phyloP scores from a whole-genome alignment of 2,797 vertebrate genomes.

The Ispidina lecontei region DNA sequence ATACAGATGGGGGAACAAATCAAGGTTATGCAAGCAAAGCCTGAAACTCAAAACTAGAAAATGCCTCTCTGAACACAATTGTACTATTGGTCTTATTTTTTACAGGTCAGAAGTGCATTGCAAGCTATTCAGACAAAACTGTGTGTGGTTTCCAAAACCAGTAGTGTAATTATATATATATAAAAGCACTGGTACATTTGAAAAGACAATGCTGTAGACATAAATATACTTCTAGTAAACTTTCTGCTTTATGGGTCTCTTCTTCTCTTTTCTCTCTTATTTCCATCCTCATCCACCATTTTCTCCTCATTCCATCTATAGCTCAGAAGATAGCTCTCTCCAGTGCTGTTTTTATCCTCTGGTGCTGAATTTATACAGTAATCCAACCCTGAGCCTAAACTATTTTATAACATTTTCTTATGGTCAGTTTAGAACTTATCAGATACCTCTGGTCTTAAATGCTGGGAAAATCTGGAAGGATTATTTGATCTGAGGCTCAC shows the following conservation, averaged over 20 bases:
- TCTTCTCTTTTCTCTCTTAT: neutral
- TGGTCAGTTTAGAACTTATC: neutral
- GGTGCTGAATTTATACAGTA: neutral
- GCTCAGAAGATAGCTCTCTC: neutral
- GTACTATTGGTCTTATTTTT: neutral
- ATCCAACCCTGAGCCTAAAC: neutral
- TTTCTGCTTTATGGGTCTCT: neutral
- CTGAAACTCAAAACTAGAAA: neutral
- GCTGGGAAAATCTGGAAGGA: neutral
- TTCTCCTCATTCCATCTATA: neutral
- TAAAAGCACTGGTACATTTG: neutral
- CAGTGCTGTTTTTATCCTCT: neutral
- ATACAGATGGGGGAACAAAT: neutral
- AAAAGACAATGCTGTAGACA: neutral
- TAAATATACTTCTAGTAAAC: neutral
- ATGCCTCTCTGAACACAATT: neutral
- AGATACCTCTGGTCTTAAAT: neutral
- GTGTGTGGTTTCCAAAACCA: neutral
- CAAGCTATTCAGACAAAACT: neutral
- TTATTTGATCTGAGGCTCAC: neutral
- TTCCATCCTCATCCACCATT: neutral
- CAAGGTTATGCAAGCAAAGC: neutral
- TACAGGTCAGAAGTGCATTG: neutral
- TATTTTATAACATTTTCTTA: neutral
- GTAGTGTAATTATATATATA: accelerated